A percentile compares a stretch with the other conserved stretches of the same genome.
These are phyloP conservation scores for Clostera curtula DNA, from an alignment of 2,888 invertebrate genomes.

Conservation along the genomic window DNA sequence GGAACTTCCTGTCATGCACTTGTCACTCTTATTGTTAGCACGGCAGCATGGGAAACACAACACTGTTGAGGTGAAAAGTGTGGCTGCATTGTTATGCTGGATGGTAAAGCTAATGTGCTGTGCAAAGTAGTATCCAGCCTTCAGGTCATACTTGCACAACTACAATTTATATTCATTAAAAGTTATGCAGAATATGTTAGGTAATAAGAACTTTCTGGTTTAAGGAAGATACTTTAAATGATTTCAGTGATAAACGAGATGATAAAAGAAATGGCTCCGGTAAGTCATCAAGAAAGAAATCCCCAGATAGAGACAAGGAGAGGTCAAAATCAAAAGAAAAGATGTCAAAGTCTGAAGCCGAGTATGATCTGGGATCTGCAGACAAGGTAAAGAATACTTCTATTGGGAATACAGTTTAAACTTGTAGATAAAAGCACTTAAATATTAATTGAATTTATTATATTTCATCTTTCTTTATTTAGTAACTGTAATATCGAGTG, in stretches of 20 bases:
- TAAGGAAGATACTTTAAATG: conserved; percentile 1
- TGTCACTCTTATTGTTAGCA: no score
- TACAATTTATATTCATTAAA: no score
- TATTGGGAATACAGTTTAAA: background rate
- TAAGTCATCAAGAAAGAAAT: conserved; percentile 74
- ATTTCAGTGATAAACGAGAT: conserved; percentile 73
- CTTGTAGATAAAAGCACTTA: background rate
- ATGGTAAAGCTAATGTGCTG: no score
- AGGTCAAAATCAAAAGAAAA: conserved; percentile 76
- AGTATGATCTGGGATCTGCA: conserved; percentile 82
- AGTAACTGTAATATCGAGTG: no score
- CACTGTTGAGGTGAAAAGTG: no score
- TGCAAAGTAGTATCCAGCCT: no score
- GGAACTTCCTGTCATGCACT: no score
- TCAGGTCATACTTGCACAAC: no score
- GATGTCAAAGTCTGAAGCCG: conserved; percentile 73
- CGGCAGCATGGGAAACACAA: no score
- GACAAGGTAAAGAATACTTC: conserved; percentile 79
- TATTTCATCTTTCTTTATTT: background rate
- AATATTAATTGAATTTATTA: background rate
- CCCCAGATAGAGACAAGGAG: conserved; percentile 58
- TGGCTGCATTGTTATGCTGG: no score
- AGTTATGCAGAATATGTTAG: no score
- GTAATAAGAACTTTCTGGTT: no score
- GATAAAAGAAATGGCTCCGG: conserved; percentile 77